A percentile compares a stretch with the other conserved stretches of the same genome.
Conservation (phyloP, 2,797 vertebrate genomes). For the Protonibea diacanthus region DNA sequence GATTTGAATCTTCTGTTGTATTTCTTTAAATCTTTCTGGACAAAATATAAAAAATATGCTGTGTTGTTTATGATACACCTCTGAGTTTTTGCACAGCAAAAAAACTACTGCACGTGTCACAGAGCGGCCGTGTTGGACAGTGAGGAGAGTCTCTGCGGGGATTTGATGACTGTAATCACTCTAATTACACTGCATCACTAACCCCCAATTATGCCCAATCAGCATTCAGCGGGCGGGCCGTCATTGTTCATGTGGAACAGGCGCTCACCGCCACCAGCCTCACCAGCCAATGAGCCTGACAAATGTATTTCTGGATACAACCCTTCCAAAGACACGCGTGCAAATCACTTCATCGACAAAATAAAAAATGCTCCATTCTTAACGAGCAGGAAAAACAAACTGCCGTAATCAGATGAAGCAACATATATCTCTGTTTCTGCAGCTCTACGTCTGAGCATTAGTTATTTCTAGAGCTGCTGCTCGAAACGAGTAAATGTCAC, state of each 20-base stretch:
- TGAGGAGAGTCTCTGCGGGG: slow-evolving; percentile 6
- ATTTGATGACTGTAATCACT: slow-evolving; percentile 61
- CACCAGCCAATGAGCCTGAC: not conserved
- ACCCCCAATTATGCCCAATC: slow-evolving; percentile 60
- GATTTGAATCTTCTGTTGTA: slow-evolving; percentile 2
- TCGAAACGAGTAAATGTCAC: slow-evolving; percentile 41
- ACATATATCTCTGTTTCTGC: not conserved
- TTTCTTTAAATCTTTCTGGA: not conserved
- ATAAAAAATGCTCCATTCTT: slow-evolving; percentile 3
- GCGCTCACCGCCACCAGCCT: not conserved
- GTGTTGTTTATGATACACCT: not conserved
- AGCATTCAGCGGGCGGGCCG: slow-evolving; percentile 41
- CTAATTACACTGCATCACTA: slow-evolving; percentile 54
- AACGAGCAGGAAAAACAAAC: not conserved
- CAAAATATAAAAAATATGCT: not conserved
- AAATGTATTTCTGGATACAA: slow-evolving; percentile 6
- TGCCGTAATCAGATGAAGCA: not conserved
- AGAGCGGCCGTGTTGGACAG: not conserved
- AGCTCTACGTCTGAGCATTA: not conserved
- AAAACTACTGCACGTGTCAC: not conserved
- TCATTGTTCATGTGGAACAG: slow-evolving; percentile 17
- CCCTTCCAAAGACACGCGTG: not conserved
- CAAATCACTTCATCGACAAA: not conserved
- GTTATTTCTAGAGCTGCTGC: slow-evolving; percentile 30
- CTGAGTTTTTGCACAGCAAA: not conserved